Base-by-base conservation (phyloP, 2,888 invertebrate species). In the Melangyna quadrimaculata region DNA sequence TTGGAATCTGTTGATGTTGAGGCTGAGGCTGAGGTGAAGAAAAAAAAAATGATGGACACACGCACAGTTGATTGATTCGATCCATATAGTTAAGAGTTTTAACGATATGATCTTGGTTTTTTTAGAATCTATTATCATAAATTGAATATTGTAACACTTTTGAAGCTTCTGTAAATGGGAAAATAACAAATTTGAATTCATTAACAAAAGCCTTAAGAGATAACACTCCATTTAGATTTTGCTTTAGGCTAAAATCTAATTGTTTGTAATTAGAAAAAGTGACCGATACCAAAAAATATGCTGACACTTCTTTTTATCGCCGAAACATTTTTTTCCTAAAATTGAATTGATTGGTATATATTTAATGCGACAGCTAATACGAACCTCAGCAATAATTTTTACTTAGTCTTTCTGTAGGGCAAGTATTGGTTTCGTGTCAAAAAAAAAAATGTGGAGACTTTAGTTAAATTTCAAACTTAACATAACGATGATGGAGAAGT, bases 21-120 rank as follows among this genome's bases (percentile, higher is more conserved):
- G 29, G 43, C 22, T 69, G 51, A 37, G 12, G 35, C 24, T 80
- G 69, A 32, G 29, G 48, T 77, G 77, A 35, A 61, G 77, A 35
- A 61, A 37, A 35, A 51, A 53, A 35, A 67, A 27, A 70, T 65
- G 57, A 77, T 77, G 37, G 63, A 57, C 48, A 75, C 40, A 57
- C 22, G 57, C 37, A 51, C 22, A 17, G 32, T 57, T 75, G 65
- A 81, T 65, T 80, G 75, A 75, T 65, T 80, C 57, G 55, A 75
- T 70, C 65, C 27, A 19, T 27, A 65, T 27, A 65, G 19, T 32
- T 45, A 9, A 43, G 19, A 29, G 27, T 43, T 17, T 17, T 19
- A 24, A 61, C 29, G 29, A 65, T 32, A 45, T 65, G 65, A 45
- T 65, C 61, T 61, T 40, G 61, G 40, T 22, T 61, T 40, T 14